Evolutionary conservation across 2,888 invertebrate species (phyloP).

Genomic region (Limnephilus marmoratus): DNA sequence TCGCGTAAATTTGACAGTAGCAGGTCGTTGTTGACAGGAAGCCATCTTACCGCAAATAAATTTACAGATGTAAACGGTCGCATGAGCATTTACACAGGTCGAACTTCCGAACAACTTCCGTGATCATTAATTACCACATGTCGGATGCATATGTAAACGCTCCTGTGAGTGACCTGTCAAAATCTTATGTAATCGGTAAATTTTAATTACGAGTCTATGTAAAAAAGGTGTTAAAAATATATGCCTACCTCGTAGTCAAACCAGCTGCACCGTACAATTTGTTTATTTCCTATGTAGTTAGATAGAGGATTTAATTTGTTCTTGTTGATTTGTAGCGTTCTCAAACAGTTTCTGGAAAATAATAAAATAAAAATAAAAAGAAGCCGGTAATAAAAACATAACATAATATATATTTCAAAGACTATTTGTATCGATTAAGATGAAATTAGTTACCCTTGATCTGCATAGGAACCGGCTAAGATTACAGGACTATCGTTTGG

Average conservation of each 20-base stretch:
- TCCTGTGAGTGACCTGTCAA: too few relatives aligned
- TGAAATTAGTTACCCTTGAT: slow-evolving; percentile 75
- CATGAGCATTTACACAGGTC: too few relatives aligned
- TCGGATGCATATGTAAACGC: too few relatives aligned
- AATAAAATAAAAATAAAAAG: neutral
- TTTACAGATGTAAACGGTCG: too few relatives aligned
- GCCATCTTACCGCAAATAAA: too few relatives aligned
- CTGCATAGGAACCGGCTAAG: slow-evolving; percentile 81
- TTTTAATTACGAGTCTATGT: too few relatives aligned
- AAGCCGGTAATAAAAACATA: neutral
- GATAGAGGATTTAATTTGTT: slow-evolving; percentile 77
- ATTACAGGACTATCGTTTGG: slow-evolving; percentile 76
- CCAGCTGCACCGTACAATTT: slow-evolving; percentile 84
- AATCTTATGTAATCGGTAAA: too few relatives aligned
- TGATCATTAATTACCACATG: too few relatives aligned
- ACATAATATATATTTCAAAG: neutral
- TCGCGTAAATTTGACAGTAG: too few relatives aligned
- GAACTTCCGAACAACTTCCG: too few relatives aligned
- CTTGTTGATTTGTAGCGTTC: slow-evolving; percentile 74
- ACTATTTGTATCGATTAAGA: too few relatives aligned
- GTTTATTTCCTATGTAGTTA: slow-evolving; percentile 81
- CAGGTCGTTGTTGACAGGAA: too few relatives aligned
- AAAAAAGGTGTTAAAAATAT: neutral
- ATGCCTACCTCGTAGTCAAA: slow-evolving; percentile 79
- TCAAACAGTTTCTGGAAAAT: slow-evolving; percentile 65